Percentiles rank a stretch among this genome's conserved stretches.
These are phyloP conservation scores for Labia minor DNA, from an alignment of 2,888 invertebrate species.

Conservation along the genomic window DNA sequence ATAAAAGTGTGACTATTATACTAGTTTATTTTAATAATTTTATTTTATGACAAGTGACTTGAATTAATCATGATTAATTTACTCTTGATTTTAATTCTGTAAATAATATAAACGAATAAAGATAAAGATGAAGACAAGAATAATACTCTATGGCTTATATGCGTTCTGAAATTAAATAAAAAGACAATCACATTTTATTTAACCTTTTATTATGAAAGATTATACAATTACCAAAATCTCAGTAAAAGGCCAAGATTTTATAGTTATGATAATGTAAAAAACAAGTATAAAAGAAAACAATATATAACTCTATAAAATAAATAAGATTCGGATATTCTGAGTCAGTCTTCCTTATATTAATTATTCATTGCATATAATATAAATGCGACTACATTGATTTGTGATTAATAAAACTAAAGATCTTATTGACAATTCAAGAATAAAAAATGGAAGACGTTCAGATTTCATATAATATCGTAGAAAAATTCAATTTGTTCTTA, in stretches of 20 bases:
- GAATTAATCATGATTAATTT: no score
- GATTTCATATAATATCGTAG: background rate
- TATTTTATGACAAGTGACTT: no score
- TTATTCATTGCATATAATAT: background rate
- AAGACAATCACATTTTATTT: background rate
- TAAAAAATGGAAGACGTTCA: background rate
- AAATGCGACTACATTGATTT: background rate
- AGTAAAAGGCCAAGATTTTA: background rate
- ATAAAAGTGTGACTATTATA: no score
- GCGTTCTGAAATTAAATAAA: no score
- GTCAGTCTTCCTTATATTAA: background rate
- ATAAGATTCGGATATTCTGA: background rate
- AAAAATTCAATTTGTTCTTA: no score
- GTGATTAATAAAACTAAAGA: background rate
- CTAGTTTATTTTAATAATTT: no score
- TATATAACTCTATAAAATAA: background rate
- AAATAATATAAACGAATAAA: no score
- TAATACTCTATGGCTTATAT: no score
- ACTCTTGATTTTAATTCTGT: no score
- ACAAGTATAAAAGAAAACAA: background rate
- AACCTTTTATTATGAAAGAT: background rate
- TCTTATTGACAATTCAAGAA: background rate
- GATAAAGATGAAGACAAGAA: no score
- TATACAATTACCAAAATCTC: slow-evolving; percentile 1
- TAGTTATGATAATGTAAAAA: background rate